Conservation (phyloP, 2,888 invertebrate genomes). For the Eustalomyia histrio region DNA sequence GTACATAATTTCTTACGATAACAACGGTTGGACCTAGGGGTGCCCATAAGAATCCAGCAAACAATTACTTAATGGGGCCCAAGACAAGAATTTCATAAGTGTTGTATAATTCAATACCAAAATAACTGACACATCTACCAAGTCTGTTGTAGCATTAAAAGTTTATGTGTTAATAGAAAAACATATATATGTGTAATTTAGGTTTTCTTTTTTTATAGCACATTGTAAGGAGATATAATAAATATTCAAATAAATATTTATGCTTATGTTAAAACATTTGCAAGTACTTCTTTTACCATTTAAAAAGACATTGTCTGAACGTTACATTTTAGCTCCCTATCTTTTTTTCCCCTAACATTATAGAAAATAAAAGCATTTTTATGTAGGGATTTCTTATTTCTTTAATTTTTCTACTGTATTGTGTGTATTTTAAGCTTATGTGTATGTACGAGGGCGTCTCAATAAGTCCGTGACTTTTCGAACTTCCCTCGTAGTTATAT, state of each 20-base stretch:
- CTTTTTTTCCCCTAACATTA: constrained; percentile 12
- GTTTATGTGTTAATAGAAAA: background rate
- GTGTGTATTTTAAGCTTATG: constrained; percentile 11
- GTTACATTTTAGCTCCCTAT: background rate
- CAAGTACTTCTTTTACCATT: background rate
- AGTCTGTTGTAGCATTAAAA: background rate
- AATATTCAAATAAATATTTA: constrained; percentile 64
- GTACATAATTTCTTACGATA: too few relatives aligned
- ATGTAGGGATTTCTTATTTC: constrained; percentile 29
- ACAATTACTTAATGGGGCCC: too few relatives aligned
- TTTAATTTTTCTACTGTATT: constrained; percentile 11
- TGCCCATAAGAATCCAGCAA: too few relatives aligned
- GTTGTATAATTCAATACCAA: too few relatives aligned
- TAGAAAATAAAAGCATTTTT: constrained; percentile 46
- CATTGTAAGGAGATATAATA: constrained; percentile 27
- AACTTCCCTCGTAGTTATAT: too few relatives aligned
- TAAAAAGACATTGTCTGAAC: background rate
- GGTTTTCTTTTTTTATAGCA: constrained; percentile 8
- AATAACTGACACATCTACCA: too few relatives aligned
- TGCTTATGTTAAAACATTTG: constrained; percentile 45
- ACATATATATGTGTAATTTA: background rate
- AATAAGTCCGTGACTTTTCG: too few relatives aligned
- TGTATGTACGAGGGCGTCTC: too few relatives aligned
- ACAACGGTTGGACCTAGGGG: too few relatives aligned
- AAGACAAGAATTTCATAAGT: too few relatives aligned